Evolutionary conservation across 2,113 vertebrate species (phyloP), one percentile per base, ranked within the genome.

Genomic region (Ornithorhynchus anatinus): DNA sequence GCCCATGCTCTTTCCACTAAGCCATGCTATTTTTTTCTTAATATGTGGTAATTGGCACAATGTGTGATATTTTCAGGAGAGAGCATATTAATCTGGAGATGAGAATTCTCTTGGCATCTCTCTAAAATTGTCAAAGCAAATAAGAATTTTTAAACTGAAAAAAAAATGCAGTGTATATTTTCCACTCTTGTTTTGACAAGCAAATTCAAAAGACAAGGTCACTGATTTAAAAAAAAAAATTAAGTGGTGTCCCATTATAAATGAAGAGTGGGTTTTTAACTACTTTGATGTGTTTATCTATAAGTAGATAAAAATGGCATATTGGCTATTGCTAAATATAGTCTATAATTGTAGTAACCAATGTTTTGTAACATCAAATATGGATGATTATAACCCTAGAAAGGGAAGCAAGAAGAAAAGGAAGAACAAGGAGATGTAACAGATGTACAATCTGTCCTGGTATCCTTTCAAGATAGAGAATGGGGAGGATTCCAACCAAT

Each of bases 111-210:
- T 50, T 27, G 31, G 47, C 13, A 27, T 50, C 16, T 40, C 23
- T 10, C 31, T 27, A 5, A 50, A 7, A 27, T 50, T 10, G 31
- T 50, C 7, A 14, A 31, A 8, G 25, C 47, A 22, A 29, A 50
- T 50, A 27, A 50, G 10, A 50, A 12, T 31, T 53, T 69, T 67
- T 43, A 12, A 77, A 80, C 23, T 65, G 54, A 48, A 31, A 50
- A 42, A 61, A 38, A n/a, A n/a, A n/a, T n/a, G n/a, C n/a, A n/a
- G n/a, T n/a, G n/a, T n/a, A n/a, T n/a, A n/a, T n/a, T n/a, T n/a
- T n/a, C n/a, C n/a, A n/a, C n/a, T n/a, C n/a, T n/a, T n/a, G n/a
- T n/a, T n/a, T n/a, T n/a, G n/a, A n/a, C n/a, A n/a, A n/a, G n/a
- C n/a, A n/a, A n/a, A n/a, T n/a, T n/a, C n/a, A n/a, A n/a, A n/a